Percentiles rank a stretch among this genome's conserved stretches.
Conservation (phyloP, 1,140 invertebrate genomes). For the Coboldia fuscipes region DNA sequence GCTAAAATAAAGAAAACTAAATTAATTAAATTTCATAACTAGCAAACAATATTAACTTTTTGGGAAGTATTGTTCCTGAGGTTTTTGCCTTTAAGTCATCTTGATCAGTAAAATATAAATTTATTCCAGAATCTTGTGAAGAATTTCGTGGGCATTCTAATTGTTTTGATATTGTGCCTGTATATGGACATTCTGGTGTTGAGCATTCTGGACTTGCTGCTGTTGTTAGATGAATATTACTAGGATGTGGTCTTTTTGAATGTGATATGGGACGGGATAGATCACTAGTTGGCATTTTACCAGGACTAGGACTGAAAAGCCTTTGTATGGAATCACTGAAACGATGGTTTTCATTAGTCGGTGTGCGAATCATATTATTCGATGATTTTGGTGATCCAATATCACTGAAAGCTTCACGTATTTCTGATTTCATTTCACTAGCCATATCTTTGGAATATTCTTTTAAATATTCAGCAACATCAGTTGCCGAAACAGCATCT, state of each 20-base stretch:
- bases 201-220: constrained; percentile 16
- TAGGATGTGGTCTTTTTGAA: constrained; percentile 21
- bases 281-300: constrained; percentile 9
- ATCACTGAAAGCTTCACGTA: constrained; percentile 43
- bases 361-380: constrained; percentile 13
- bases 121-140: constrained; percentile 56
- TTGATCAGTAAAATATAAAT: constrained; percentile 46
- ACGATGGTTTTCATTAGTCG: constrained; percentile 3
- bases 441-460: constrained; percentile 56
- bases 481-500: constrained; percentile 44
- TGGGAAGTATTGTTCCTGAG: too few relatives aligned
- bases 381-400: constrained; percentile 39
- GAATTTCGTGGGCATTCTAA: constrained; percentile 8
- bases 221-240: constrained; percentile 20
- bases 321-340: constrained; percentile 15
- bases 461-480: constrained; percentile 51
- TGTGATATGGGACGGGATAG: constrained; percentile 2
- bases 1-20: too few relatives aligned
- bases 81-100: too few relatives aligned
- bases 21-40: too few relatives aligned
- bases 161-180: constrained; percentile 37
- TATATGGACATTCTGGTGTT: constrained; percentile 31
- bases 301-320: constrained; percentile 25
- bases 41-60: too few relatives aligned
- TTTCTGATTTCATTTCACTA: constrained; percentile 54